Base-by-base conservation (phyloP, 2,113 vertebrate genomes). In the Brienomyrus longianalis region DNA sequence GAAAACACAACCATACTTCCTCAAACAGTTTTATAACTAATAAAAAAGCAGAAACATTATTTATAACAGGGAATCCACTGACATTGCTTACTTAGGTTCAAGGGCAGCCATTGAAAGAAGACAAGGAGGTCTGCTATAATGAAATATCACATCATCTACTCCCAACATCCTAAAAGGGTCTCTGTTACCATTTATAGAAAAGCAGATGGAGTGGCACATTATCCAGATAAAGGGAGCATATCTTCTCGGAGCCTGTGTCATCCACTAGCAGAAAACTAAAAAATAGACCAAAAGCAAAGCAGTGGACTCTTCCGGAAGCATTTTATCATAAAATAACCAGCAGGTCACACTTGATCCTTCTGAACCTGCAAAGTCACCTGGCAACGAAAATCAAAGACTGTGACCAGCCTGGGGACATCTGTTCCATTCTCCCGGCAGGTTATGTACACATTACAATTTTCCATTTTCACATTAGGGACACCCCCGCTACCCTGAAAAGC, bases 331-430 rank as follows among this genome's bases (percentile, higher is more conserved):
- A 47, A 88, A 88, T 90, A 90, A 93, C 92, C 91, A 92, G 92
- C 88, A 90, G 91, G 91, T 88, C 11, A 89, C 47, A 91, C 91
- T 91, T 93, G 93, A 92, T 94, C 91, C 90, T 93, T 87, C 86
- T 89, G 91, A 92, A 92, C 93, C 92, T 92, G 90, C 90, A 88
- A 80, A 87, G 90, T 91, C 45, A 50, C 43, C 15, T 91, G 66
- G 88, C 66, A 89, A 83, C 48, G 88, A 83, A 92, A 91, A 93
- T 88, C 56, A 59, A 47, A 77, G 2, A 35, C 80, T 85, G 47
- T 89, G 39, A 90, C 85, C 77, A 87, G 50, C 62, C 85, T 56
- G 5, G 48, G 6, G 84, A 89, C 91, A 92, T 92, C 93, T 93
- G 93, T 89, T 92, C 83, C 80, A 92, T 90, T 91, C 90, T 92